Conservation (phyloP, 2,797 vertebrate genomes). For the Amblyraja radiata region DNA sequence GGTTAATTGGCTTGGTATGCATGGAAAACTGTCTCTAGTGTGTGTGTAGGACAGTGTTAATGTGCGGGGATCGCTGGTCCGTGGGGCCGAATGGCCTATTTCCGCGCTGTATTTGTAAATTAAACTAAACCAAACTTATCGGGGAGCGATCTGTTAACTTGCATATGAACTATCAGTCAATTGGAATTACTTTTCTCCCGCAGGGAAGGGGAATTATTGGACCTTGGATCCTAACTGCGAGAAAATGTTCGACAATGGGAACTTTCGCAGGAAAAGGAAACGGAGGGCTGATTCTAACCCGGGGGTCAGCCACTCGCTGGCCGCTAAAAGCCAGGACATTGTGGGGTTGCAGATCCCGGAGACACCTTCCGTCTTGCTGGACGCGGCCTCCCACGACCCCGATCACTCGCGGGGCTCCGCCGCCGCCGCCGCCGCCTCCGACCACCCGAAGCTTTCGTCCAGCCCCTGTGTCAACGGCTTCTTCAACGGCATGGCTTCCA, state of each 20-base stretch:
- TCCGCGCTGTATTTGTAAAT: no score
- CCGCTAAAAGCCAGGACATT: constrained; percentile 70
- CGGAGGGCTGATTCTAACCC: constrained; percentile 72
- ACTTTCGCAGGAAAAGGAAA: constrained; percentile 91
- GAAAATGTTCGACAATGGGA: constrained; percentile 98
- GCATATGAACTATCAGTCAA: neutral
- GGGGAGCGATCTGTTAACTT: neutral
- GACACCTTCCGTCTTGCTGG: constrained; percentile 56
- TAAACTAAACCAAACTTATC: no score
- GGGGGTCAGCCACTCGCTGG: constrained; percentile 37
- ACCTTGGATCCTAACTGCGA: constrained; percentile 97
- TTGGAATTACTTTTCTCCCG: neutral
- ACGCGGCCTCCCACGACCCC: constrained; percentile 66
- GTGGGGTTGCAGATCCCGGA: constrained; percentile 56
- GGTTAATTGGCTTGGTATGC: no score
- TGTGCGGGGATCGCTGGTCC: no score
- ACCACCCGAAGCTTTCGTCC: constrained; percentile 64
- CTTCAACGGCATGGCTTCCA: constrained; percentile 79
- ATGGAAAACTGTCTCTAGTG: no score
- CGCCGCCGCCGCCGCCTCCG: constrained; percentile 40
- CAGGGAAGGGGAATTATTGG: constrained; percentile 98
- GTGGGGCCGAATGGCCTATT: no score
- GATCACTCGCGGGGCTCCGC: constrained; percentile 53
- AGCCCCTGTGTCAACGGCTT: constrained; percentile 82
- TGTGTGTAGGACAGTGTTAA: no score